Evolutionary conservation across 2,797 vertebrate species (phyloP), one percentile per base, ranked within the genome.

Genomic region (Periophthalmus magnuspinnatus): DNA sequence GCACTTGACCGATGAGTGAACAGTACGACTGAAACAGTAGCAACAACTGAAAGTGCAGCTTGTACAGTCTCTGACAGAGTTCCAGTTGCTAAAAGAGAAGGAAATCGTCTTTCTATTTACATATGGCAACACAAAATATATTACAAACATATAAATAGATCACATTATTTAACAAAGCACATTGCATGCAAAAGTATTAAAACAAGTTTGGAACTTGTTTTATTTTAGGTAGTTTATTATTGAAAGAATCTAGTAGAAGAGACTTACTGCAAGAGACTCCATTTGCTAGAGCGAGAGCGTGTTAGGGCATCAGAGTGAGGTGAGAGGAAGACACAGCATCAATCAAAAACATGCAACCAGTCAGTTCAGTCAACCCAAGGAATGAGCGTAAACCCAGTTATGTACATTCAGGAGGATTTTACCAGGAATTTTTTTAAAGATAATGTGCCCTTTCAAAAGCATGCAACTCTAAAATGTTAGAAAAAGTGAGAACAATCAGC

Each of bases 201-300:
- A 57, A 74, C 32, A 54, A 21, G 1, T 59, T 56, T 65, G 32
- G 60, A 56, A 70, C 10, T 75, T 55, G 45, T 68, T 54, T 14
- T 68, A 66, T 67, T 64, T 45, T 68, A 69, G 72, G 64, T 55
- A 48, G 79, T 66, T 68, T 69, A 70, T 76, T 81, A 56, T n/a
- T 73, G 48, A 75, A 62, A 64, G 6, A 67, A 80, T 80, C 72
- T 71, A 89, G 80, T 81, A 57, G 76, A 86, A 81, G 78, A 85
- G 84, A 88, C 98, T 99, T 99, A 99, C 98, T 95, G 98, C 98
- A 94, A 99, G 97, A 95, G 97, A 98, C 92, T 99, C 98, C 98
- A 99, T 99, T 99, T 99, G 98, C 98, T 99, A 97, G 91, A 95
- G 95, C 94, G 95, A 96, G 94, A 96, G 96, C 95, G 92, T 96